phyloP scores from a whole-genome alignment of 2,888 invertebrate genomes.

The Byasa hedistus region DNA sequence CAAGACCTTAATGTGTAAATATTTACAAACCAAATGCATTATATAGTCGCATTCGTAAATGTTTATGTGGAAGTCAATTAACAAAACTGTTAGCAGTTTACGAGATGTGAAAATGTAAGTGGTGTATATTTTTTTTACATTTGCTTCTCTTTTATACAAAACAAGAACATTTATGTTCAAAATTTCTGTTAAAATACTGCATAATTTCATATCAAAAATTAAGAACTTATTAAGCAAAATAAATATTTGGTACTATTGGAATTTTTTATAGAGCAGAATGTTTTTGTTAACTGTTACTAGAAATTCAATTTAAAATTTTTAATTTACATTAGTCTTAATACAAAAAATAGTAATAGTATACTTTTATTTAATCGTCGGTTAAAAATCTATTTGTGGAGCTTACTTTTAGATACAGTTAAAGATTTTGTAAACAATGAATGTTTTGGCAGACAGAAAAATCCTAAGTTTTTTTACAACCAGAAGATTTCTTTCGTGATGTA shows the following conservation, averaged over 20 bases:
- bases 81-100: slow-evolving; percentile 14
- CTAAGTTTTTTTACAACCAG: neutral
- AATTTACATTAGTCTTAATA: too few relatives aligned
- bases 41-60: slow-evolving; percentile 8
- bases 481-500: neutral
- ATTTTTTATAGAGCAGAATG: too few relatives aligned
- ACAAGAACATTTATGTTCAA: too few relatives aligned
- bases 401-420: neutral
- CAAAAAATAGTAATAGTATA: too few relatives aligned
- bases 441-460: neutral
- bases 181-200: too few relatives aligned
- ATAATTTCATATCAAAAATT: too few relatives aligned
- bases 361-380: neutral
- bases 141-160: neutral
- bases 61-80: slow-evolving; percentile 24
- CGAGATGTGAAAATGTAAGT: slow-evolving; percentile 8
- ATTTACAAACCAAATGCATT: too few relatives aligned
- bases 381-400: neutral
- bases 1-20: too few relatives aligned
- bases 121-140: neutral
- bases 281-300: too few relatives aligned
- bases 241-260: too few relatives aligned
- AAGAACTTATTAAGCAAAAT: too few relatives aligned
- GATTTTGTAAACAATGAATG: neutral
- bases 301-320: too few relatives aligned